Evolutionary conservation across 2,113 vertebrate species (phyloP).

Genomic region (Bubo scandiacus): DNA sequence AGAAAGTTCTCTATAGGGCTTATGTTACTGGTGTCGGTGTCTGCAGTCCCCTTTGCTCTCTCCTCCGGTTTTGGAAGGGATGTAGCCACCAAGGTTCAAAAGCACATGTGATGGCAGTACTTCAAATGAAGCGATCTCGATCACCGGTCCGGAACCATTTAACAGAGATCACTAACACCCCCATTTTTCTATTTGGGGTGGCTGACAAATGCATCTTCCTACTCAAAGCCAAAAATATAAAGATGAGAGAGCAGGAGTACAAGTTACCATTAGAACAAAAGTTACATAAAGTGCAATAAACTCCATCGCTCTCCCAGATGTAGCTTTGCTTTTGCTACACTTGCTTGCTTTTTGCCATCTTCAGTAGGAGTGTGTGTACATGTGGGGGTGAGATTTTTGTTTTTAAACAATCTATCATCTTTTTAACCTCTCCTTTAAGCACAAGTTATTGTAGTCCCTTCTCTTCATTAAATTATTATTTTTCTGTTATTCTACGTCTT

Average conservation of each 20-base stretch:
- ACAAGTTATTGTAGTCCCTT: background rate
- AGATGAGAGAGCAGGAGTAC: slow-evolving; percentile 34
- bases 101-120: background rate
- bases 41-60: background rate
- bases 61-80: background rate
- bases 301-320: background rate
- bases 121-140: background rate
- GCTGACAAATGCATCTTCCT: slow-evolving; percentile 64
- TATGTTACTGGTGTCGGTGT: background rate
- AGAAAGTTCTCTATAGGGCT: background rate
- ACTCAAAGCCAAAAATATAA: slow-evolving; percentile 69
- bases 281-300: slow-evolving; percentile 7
- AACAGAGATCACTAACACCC: slow-evolving; percentile 39
- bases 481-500: background rate
- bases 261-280: background rate
- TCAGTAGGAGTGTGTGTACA: background rate
- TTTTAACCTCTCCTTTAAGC: background rate
- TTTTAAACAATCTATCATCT: background rate
- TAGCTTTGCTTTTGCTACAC: background rate
- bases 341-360: background rate
- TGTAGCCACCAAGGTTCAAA: background rate
- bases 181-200: slow-evolving; percentile 70
- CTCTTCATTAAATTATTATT: background rate
- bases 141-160: slow-evolving; percentile 39
- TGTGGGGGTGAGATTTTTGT: background rate